Evolutionary conservation across 2,113 vertebrate species (phyloP).

Genomic region (Gymnorhina tibicen): DNA sequence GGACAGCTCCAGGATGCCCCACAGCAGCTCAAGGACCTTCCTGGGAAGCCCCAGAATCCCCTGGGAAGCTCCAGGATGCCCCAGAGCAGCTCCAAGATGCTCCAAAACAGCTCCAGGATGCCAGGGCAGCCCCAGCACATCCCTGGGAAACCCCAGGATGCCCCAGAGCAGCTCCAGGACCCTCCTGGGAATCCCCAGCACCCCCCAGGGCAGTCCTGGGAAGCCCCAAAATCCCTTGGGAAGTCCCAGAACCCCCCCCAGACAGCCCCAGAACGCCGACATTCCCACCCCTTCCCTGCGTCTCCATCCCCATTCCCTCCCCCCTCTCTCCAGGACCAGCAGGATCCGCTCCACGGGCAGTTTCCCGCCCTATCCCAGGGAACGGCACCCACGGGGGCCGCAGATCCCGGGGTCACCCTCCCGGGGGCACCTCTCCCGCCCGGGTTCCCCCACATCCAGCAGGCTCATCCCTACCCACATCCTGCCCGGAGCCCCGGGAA

Average conservation of each 20-base stretch:
- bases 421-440: not conserved
- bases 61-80: not conserved
- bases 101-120: not conserved
- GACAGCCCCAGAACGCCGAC: rapidly evolving
- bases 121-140: not conserved
- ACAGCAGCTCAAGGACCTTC: not conserved
- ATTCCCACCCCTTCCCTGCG: not conserved
- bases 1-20: too few relatives aligned
- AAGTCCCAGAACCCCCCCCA: not conserved
- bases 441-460: not conserved
- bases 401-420: rapidly evolving
- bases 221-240: not conserved
- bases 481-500: not conserved
- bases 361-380: not conserved
- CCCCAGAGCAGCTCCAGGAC: not conserved
- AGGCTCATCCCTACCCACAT: rapidly evolving
- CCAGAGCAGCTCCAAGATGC: not conserved
- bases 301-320: rapidly evolving
- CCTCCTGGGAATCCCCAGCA: too few relatives aligned
- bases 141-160: not conserved
- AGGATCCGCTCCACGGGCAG: rapidly evolving
- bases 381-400: not conserved
- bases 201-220: not conserved
- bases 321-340: rapidly evolving
- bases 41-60: not conserved